phyloP scores from a whole-genome alignment of 1,140 invertebrate species.

The Drosophila nigrodunni region DNA sequence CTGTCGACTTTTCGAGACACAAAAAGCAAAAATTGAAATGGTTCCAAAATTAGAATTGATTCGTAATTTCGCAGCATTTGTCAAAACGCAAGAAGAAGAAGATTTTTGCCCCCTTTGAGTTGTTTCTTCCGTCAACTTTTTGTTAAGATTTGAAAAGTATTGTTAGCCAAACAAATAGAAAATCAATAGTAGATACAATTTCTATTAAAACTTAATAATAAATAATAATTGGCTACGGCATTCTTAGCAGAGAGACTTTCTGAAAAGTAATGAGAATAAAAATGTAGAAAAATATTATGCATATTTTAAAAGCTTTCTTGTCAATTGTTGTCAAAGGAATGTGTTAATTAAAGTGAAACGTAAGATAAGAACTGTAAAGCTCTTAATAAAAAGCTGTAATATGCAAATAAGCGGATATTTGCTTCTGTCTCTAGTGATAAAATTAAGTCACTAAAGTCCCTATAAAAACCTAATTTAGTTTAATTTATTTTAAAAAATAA shows the following conservation, averaged over 20 bases:
- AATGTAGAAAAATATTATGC: neutral
- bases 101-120: constrained; percentile 15
- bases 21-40: constrained; percentile 40
- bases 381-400: neutral
- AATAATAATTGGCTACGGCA: neutral
- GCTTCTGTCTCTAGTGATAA: neutral
- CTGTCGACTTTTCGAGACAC: constrained; percentile 16
- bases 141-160: constrained; percentile 19
- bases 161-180: constrained; percentile 17
- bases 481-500: neutral
- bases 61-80: constrained; percentile 70
- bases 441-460: neutral
- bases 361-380: too few species aligned
- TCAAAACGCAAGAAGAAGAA: constrained; percentile 34
- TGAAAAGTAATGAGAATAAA: neutral
- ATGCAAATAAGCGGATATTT: neutral
- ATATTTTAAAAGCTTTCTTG: neutral
- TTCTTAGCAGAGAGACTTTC: neutral
- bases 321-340: neutral
- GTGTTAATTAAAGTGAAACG: too few species aligned
- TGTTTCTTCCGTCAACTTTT: constrained; percentile 21
- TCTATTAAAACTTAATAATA: constrained; percentile 11
- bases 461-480: neutral
- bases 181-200: constrained; percentile 6
- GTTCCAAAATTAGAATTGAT: constrained; percentile 77